Evolutionary conservation across 2,113 vertebrate genomes (phyloP).

Genomic region (Haemorhous mexicanus): DNA sequence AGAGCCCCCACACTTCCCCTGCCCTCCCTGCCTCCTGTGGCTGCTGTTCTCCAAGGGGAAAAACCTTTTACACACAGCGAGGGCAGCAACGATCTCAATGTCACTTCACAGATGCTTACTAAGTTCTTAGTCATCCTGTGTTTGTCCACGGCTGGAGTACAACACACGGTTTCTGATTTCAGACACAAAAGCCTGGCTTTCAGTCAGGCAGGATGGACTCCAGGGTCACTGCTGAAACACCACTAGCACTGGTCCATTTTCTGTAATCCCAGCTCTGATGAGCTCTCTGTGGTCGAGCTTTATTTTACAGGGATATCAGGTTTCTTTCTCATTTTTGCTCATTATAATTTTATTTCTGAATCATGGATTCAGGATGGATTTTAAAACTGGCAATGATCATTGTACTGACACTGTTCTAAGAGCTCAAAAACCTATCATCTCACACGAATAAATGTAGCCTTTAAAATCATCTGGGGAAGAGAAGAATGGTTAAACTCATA

Average conservation of each 20-base stretch:
- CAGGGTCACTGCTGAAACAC: background rate
- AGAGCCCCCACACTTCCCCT: background rate
- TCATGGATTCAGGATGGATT: background rate
- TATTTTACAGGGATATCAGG: background rate
- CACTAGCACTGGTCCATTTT: background rate
- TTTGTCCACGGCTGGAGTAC: background rate
- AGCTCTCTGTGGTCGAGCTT: background rate
- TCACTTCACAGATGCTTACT: background rate
- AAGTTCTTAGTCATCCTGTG: background rate
- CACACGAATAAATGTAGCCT: background rate
- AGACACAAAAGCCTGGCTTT: background rate
- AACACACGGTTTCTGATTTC: background rate
- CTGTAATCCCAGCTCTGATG: background rate
- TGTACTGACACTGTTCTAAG: background rate
- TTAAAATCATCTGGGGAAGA: background rate
- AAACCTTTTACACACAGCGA: conserved; percentile 26
- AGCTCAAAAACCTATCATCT: background rate
- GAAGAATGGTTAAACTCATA: background rate
- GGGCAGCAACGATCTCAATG: background rate
- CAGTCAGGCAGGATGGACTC: background rate
- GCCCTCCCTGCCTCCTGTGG: background rate
- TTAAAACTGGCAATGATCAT: background rate
- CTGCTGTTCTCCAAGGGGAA: background rate
- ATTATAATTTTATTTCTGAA: background rate
- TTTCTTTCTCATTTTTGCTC: background rate